These are phyloP conservation scores for Slavum lentiscoides DNA, from an alignment of 2,888 invertebrate species.

Conservation along the genomic window DNA sequence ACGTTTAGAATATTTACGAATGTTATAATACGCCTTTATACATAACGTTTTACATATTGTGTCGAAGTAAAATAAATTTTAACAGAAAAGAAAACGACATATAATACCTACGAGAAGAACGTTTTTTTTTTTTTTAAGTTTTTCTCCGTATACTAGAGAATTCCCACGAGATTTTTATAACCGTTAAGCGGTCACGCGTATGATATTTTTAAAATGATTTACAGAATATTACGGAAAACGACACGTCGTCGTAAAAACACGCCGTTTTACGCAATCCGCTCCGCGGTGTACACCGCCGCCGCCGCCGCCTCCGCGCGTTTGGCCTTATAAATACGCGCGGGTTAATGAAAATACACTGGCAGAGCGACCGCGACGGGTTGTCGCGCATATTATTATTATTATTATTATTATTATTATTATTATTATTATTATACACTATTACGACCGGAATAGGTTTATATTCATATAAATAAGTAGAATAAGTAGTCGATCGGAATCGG, in stretches of 20 bases:
- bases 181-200: background rate
- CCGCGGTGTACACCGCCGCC: no score
- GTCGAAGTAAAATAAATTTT: background rate
- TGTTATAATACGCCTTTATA: background rate
- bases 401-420: no score
- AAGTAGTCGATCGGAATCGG: slow-evolving; percentile 36
- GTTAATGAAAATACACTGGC: no score
- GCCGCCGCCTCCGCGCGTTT: background rate
- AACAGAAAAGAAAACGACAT: background rate
- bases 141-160: background rate
- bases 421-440: background rate
- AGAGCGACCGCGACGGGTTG: slow-evolving; percentile 8
- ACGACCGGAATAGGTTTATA: background rate
- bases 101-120: background rate
- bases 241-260: slow-evolving; percentile 17
- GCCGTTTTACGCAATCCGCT: slow-evolving; percentile 26
- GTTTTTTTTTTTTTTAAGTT: no score
- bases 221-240: background rate
- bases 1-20: background rate
- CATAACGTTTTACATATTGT: background rate
- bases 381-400: background rate
- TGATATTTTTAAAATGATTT: slow-evolving; percentile 28
- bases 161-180: slow-evolving; percentile 41
- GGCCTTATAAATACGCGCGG: slow-evolving; percentile 10
- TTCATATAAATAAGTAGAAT: background rate